Percentiles rank a stretch among this genome's conserved stretches.
phyloP scores from a whole-genome alignment of 2,888 invertebrate species.

The Conomelus anceps region DNA sequence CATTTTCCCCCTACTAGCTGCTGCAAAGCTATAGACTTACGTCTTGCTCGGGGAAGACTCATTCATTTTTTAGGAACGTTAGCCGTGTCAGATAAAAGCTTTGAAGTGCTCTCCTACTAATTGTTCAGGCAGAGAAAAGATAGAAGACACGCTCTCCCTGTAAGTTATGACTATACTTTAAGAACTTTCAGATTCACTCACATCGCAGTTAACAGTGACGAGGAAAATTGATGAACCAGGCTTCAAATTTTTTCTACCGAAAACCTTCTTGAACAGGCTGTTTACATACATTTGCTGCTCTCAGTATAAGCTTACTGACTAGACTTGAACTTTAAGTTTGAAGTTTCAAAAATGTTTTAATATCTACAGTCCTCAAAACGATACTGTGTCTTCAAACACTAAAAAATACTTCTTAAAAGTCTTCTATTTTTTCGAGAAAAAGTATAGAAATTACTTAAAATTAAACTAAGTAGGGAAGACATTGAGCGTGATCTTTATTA shows the following conservation, averaged over 20 bases:
- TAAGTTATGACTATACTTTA: not conserved
- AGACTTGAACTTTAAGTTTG: too few species aligned
- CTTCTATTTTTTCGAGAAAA: too few species aligned
- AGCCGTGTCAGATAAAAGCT: not conserved
- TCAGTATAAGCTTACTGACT: too few species aligned
- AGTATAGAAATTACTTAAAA: too few species aligned
- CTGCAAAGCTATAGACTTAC: too few species aligned
- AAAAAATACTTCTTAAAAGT: too few species aligned
- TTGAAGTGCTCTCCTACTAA: not conserved
- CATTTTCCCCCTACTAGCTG: too few species aligned
- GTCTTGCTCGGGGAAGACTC: not conserved
- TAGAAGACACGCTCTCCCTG: not conserved
- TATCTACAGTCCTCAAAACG: too few species aligned
- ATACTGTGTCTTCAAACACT: too few species aligned
- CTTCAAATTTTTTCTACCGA: not conserved
- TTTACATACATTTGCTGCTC: not conserved
- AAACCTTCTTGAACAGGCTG: not conserved
- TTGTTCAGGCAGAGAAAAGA: not conserved
- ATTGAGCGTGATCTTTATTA: too few species aligned
- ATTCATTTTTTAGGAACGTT: not conserved
- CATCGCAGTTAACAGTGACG: not conserved
- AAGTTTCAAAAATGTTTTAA: too few species aligned
- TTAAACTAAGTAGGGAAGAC: too few species aligned
- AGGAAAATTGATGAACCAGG: not conserved
- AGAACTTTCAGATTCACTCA: not conserved